Evolutionary conservation across 2,113 vertebrate genomes (phyloP).

Genomic region (Rhinolophus sinicus): DNA sequence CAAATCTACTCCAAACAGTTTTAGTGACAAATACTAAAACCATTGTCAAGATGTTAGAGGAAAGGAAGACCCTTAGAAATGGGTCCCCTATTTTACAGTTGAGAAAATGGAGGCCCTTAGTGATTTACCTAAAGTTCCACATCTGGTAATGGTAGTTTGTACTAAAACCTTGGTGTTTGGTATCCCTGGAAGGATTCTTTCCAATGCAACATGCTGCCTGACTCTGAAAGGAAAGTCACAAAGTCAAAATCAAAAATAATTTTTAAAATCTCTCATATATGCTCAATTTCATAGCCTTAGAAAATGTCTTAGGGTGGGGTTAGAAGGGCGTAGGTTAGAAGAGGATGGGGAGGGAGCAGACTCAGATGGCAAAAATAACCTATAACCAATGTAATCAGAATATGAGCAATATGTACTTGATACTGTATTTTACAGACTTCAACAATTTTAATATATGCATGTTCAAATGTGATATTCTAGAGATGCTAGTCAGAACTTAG

Average conservation of each 20-base stretch:
- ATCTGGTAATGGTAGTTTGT: neutral
- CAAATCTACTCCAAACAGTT: neutral
- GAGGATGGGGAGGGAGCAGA: neutral
- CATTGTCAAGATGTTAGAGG: neutral
- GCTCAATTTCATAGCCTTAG: neutral
- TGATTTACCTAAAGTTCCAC: neutral
- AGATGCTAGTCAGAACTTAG: neutral
- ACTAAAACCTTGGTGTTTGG: neutral
- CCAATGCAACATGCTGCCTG: neutral
- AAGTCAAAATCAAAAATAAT: neutral
- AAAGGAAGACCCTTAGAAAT: neutral
- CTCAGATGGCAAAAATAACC: constrained; percentile 21
- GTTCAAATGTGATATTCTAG: neutral
- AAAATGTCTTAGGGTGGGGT: neutral
- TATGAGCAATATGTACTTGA: neutral
- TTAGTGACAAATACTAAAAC: constrained; percentile 40
- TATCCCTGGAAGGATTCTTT: neutral
- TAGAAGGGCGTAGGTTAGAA: neutral
- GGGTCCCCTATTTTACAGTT: neutral
- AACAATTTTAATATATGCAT: neutral
- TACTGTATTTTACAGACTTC: neutral
- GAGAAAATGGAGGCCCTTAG: neutral
- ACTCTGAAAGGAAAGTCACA: neutral
- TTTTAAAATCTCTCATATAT: neutral
- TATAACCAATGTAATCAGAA: neutral